Conservation (phyloP, 2,113 vertebrate species). For the Atherinomorus stipes region DNA sequence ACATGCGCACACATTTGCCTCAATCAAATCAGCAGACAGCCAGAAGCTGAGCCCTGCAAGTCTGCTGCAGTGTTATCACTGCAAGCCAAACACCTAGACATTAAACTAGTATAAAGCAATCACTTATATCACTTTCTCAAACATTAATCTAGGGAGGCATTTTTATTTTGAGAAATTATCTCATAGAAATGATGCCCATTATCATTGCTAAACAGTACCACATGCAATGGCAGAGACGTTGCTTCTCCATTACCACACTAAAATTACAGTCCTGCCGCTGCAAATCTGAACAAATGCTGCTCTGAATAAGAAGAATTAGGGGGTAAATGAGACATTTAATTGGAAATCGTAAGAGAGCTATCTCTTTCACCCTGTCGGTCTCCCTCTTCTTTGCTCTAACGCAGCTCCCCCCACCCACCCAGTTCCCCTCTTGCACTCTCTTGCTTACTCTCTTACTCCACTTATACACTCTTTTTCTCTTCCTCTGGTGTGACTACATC, state of each 20-base stretch:
- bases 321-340: constrained; percentile 86
- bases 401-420: constrained; percentile 26
- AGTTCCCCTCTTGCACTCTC: constrained; percentile 38
- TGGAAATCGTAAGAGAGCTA: constrained; percentile 77
- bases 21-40: constrained; percentile 45
- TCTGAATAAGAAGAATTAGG: constrained; percentile 81
- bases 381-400: constrained; percentile 30
- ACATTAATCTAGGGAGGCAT: constrained; percentile 63
- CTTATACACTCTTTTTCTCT: constrained; percentile 44
- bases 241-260: constrained; percentile 71
- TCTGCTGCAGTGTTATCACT: constrained; percentile 49
- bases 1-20: constrained; percentile 5
- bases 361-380: constrained; percentile 60
- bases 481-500: constrained; percentile 36
- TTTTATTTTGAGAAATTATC: constrained; percentile 70
- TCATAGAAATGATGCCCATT: constrained; percentile 71
- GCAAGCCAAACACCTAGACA: constrained; percentile 61
- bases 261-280: constrained; percentile 73
- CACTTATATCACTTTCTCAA: constrained; percentile 56
- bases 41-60: constrained; percentile 23
- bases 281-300: constrained; percentile 76
- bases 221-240: constrained; percentile 57
- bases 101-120: constrained; percentile 44
- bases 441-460: constrained; percentile 44
- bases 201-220: constrained; percentile 65